Conservation (phyloP, 2,797 vertebrate species). For the Pristis pectinata region DNA sequence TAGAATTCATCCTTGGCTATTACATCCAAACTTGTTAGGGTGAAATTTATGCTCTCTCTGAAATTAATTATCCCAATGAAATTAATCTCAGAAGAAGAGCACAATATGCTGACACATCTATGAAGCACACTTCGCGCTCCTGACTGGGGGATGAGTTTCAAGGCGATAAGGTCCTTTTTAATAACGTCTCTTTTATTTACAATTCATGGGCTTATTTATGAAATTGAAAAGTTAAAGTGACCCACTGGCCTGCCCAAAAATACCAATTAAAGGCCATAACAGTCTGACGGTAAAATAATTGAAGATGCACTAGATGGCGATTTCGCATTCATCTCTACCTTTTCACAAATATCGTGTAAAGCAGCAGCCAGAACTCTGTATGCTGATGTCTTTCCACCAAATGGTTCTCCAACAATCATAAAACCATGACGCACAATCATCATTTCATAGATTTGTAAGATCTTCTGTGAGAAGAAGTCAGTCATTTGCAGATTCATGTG, state of each 20-base stretch:
- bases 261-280: not conserved
- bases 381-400: slow-evolving; percentile 78
- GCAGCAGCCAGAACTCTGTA: slow-evolving; percentile 76
- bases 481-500: slow-evolving; percentile 82
- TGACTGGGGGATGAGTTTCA: too few relatives aligned
- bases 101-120: too few relatives aligned
- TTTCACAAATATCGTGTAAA: slow-evolving; percentile 65
- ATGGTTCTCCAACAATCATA: slow-evolving; percentile 87
- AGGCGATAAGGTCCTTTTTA: not conserved
- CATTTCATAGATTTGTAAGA: slow-evolving; percentile 85
- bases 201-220: not conserved
- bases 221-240: not conserved
- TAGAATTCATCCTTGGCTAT: too few relatives aligned
- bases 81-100: too few relatives aligned
- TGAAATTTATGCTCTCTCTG: too few relatives aligned
- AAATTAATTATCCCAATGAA: too few relatives aligned
- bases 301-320: not conserved
- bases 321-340: slow-evolving; percentile 54
- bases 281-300: not conserved
- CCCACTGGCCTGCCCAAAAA: not conserved
- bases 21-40: too few relatives aligned
- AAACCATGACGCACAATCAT: slow-evolving; percentile 87
- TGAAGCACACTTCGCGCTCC: too few relatives aligned
- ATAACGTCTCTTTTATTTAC: not conserved
- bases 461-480: slow-evolving; percentile 71